Conservation (phyloP, 2,888 invertebrate genomes). For the Nomada ferruginata region DNA sequence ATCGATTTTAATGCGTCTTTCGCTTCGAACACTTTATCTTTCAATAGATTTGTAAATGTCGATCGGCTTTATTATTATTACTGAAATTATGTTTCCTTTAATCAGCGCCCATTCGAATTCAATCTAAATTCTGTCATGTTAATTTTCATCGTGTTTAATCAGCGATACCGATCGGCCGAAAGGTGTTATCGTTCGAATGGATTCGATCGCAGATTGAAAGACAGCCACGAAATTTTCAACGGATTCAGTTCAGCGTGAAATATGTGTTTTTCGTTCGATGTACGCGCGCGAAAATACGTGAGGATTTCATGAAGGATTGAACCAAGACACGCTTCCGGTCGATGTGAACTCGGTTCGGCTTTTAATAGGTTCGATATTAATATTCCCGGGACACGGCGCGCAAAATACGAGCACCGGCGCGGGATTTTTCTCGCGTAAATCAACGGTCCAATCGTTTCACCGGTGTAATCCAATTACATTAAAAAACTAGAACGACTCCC, state of each 20-base stretch:
- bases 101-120: not conserved
- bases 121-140: slow-evolving; percentile 1
- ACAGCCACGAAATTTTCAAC: slow-evolving; percentile 35
- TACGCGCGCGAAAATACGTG: not conserved
- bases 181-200: slow-evolving; percentile 37
- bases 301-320: not conserved
- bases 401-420: slow-evolving; percentile 2
- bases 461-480: slow-evolving; percentile 54
- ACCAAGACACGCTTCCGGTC: slow-evolving; percentile 26
- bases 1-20: slow-evolving; percentile 15
- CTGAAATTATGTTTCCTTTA: too few species aligned
- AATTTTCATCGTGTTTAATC: slow-evolving; percentile 19
- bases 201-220: slow-evolving; percentile 22
- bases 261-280: slow-evolving; percentile 43
- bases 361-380: slow-evolving; percentile 36
- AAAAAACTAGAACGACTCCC: slow-evolving; percentile 44
- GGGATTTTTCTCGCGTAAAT: slow-evolving; percentile 11
- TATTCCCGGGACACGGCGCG: slow-evolving; percentile 14
- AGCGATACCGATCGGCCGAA: slow-evolving; percentile 7
- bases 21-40: not conserved
- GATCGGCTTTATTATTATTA: too few species aligned
- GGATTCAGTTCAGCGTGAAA: slow-evolving; percentile 46
- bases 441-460: slow-evolving; percentile 26
- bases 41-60: not conserved
- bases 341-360: slow-evolving; percentile 8